Evolutionary conservation across 2,113 vertebrate genomes (phyloP), one percentile per base, ranked within the genome.

Genomic region (Channa maculata): DNA sequence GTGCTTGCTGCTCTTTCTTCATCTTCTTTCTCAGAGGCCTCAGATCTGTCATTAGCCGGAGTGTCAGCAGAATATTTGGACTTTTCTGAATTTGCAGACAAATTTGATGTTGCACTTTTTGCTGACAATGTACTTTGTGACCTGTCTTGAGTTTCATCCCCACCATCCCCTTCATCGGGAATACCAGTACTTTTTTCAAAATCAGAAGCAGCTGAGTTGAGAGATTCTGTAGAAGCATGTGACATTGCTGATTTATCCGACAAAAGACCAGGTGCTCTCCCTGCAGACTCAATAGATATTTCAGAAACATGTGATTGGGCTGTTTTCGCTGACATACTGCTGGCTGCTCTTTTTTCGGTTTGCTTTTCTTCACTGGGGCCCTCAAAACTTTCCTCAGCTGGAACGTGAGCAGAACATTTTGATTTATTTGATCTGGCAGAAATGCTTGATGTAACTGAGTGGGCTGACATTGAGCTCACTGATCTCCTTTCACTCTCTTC

Each of bases 221-320:
- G 59, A 46, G 88, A 88, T 65, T 54, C 61, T 34, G 65, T 11
- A 10, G 71, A 76, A 50, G 3, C 0, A n/a, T 59, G 65, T 9
- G 82, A 79, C 37, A 85, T 36, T n/a, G 54, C 51, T 24, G 89
- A 91, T 76, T 75, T 48, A 13, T 66, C 72, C 8, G 90, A 91
- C 37, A 71, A 11, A 24, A 46, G 41, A 75, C 86, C 87, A 8
- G 66, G 5, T 49, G 72, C 37, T 65, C 79, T 85, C 0, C 74
- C 61, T 55, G 62, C 8, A 73, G 58, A 39, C 8, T n/a, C 71
- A 48, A 41, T 10, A 46, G 65, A 83, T 60, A 43, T 68, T 37
- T 15, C 77, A 43, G 90, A 93, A 51, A 57, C 71, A 8, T 9
- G 24, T 3, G 90, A 92, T 46, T 87, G 89, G 11, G 5, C 68